Conservation (phyloP, 2,888 invertebrate species). For the Aleiodes alternator region DNA sequence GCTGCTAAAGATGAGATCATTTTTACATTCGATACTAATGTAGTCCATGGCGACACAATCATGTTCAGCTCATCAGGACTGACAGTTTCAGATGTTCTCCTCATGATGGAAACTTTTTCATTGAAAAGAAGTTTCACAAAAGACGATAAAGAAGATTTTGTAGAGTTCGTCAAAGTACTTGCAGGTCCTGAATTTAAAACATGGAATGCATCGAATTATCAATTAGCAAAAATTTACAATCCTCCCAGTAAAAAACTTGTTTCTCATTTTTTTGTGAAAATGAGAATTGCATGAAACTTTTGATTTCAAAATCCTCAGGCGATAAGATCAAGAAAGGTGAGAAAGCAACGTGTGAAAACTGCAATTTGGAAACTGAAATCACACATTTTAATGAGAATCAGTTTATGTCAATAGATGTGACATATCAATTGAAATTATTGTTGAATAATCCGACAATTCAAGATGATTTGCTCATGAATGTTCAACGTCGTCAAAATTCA, state of each 20-base stretch:
- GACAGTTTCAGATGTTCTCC: conserved; percentile 47
- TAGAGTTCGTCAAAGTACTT: conserved; percentile 47
- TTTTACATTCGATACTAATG: conserved; percentile 13
- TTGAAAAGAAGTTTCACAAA: conserved; percentile 44
- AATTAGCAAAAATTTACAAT: conserved; percentile 42
- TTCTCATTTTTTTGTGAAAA: conserved; percentile 49
- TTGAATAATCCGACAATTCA: conserved; percentile 32
- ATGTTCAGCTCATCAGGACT: conserved; percentile 50
- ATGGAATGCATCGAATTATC: conserved; percentile 46
- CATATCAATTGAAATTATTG: conserved; percentile 42
- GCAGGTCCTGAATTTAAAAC: conserved; percentile 48
- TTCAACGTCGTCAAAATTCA: background rate
- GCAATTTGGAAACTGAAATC: conserved; percentile 8
- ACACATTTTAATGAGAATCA: conserved; percentile 29
- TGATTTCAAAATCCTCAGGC: background rate
- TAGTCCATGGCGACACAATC: conserved; percentile 30
- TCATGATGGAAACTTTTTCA: conserved; percentile 46
- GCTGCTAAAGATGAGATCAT: too few relatives aligned
- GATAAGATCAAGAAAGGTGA: background rate
- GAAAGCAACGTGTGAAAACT: background rate
- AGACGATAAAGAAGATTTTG: conserved; percentile 39
- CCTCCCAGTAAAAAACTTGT: conserved; percentile 46
- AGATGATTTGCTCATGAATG: conserved; percentile 9
- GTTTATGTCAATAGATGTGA: conserved; percentile 42
- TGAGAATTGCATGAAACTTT: background rate